These are phyloP conservation scores for Astatoreochromis straeleni DNA, from an alignment of 2,113 vertebrate species.

Conservation along the genomic window DNA sequence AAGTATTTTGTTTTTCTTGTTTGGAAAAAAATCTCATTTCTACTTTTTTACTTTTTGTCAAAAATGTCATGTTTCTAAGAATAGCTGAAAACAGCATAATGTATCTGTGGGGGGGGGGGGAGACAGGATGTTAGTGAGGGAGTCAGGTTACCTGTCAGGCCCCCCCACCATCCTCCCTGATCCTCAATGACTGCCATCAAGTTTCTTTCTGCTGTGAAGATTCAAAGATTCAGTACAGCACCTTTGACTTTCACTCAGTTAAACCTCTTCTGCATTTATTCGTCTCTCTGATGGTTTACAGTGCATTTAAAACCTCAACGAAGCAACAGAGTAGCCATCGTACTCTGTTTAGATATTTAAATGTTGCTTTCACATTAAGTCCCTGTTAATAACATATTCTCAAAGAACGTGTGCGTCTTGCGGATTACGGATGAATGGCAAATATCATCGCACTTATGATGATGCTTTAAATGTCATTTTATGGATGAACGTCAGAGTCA, in stretches of 20 bases:
- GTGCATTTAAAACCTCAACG: neutral
- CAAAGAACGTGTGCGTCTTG: fast-evolving
- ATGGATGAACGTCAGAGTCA: neutral
- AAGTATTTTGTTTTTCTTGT: neutral
- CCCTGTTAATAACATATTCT: neutral
- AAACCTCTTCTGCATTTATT: neutral
- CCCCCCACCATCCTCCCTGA: neutral
- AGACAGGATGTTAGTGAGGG: fast-evolving
- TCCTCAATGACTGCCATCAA: neutral
- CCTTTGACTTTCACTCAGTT: neutral
- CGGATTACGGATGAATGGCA: fast-evolving
- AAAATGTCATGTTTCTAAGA: neutral
- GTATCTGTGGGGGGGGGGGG: neutral
- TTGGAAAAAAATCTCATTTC: neutral
- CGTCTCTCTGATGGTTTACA: neutral
- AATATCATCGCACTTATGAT: neutral
- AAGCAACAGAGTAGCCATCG: neutral
- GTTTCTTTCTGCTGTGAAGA: neutral
- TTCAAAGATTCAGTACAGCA: neutral
- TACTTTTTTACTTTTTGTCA: neutral
- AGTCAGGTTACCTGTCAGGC: neutral
- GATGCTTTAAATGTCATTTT: neutral
- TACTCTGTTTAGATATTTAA: neutral
- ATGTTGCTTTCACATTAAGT: neutral
- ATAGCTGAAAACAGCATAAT: neutral